Percentiles rank a stretch among this genome's conserved stretches.
phyloP scores from a whole-genome alignment of 92 coral and sea anemone species.

The Ricordea florida region DNA sequence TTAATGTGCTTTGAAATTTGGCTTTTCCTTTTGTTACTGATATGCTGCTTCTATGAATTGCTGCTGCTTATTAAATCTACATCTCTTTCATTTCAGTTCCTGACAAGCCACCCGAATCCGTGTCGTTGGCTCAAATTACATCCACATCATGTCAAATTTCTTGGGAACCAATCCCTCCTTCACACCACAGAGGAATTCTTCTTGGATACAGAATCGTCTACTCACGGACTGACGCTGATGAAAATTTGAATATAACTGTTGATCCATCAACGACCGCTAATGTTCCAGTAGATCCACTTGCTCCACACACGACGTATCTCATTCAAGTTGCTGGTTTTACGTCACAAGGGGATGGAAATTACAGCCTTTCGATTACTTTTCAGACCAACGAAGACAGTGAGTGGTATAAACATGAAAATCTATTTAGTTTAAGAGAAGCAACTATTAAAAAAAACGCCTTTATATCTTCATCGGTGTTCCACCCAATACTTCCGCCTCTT shows the following conservation, averaged over 20 bases:
- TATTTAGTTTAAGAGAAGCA: too few relatives aligned
- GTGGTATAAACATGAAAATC: too few relatives aligned
- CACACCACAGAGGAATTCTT: slow-evolving; percentile 7
- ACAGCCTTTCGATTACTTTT: background rate
- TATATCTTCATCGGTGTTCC: too few relatives aligned
- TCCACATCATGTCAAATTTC: background rate
- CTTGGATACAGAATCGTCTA: slow-evolving; percentile 1
- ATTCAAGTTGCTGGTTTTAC: slow-evolving; percentile 30
- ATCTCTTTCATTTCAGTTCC: slow-evolving; percentile 22
- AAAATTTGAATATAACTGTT: background rate
- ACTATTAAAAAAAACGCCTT: too few relatives aligned
- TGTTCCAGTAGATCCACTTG: background rate
- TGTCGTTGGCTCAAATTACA: background rate
- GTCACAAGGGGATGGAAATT: slow-evolving; percentile 7
- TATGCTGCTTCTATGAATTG: background rate
- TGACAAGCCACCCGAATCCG: background rate
- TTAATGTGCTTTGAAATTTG: too few relatives aligned
- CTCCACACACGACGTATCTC: slow-evolving; percentile 1
- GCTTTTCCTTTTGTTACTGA: too few relatives aligned
- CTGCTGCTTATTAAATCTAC: too few relatives aligned
- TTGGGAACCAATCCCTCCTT: slow-evolving; percentile 9
- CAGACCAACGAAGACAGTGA: slow-evolving; percentile 12
- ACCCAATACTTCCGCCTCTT: too few relatives aligned
- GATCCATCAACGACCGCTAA: background rate
- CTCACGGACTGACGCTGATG: background rate